Percentiles rank a stretch among this genome's conserved stretches.
These are phyloP conservation scores for Sternotherus odoratus DNA, from an alignment of 2,797 vertebrate genomes.

Conservation along the genomic window DNA sequence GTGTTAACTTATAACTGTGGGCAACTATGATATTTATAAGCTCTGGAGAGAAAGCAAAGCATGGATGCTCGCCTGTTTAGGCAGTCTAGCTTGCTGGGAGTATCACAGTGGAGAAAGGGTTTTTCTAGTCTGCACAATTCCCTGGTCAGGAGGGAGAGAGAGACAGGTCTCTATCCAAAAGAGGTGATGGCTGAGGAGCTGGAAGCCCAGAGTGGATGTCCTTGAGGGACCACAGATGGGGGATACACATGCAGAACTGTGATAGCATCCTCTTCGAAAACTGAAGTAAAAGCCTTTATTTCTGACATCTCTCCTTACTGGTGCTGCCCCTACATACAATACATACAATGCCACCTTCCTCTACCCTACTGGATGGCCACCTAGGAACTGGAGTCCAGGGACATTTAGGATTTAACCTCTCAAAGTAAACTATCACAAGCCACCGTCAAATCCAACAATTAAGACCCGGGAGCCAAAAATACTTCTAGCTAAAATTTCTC, in stretches of 20 bases:
- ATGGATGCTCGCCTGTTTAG: background rate
- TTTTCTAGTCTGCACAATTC: no score
- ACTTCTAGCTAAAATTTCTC: background rate
- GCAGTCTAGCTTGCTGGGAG: background rate
- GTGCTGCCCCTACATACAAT: fast-evolving
- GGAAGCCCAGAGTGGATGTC: background rate
- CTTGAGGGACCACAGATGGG: background rate
- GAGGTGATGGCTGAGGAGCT: background rate
- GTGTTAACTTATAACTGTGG: background rate
- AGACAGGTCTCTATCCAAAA: background rate
- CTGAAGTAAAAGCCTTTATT: background rate
- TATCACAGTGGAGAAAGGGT: background rate
- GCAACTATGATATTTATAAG: background rate
- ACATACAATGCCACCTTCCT: background rate
- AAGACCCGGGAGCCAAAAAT: background rate
- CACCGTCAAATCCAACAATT: background rate
- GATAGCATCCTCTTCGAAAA: background rate
- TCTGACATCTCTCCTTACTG: background rate
- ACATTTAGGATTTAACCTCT: background rate
- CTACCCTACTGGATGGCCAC: background rate
- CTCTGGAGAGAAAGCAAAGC: background rate
- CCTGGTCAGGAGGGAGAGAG: background rate
- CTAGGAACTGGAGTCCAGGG: background rate
- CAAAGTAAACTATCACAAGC: background rate
- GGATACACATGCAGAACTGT: background rate